Percentiles rank a stretch among this genome's conserved stretches.
These are phyloP conservation scores for Polypterus senegalus DNA, from an alignment of 2,113 vertebrate genomes.

Conservation along the genomic window DNA sequence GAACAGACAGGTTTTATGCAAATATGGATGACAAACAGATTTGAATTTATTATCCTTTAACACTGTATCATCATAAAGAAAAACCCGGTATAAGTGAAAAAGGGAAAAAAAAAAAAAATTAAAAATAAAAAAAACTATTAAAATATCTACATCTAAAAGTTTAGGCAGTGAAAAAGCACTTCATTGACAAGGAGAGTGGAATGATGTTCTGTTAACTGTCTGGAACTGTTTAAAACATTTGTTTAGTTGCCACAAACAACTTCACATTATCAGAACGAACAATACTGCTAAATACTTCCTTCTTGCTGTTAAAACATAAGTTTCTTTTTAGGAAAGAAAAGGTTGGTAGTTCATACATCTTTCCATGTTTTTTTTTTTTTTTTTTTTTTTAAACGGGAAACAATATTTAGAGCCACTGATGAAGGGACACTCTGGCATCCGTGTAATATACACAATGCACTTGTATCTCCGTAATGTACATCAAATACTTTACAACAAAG, in stretches of 20 bases:
- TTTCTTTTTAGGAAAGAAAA: conserved; percentile 45
- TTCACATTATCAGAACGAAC: conserved; percentile 74
- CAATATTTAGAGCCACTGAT: conserved; percentile 72
- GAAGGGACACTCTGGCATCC: conserved; percentile 70
- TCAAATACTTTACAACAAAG: conserved; percentile 97
- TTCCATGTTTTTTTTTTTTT: conserved; percentile 41
- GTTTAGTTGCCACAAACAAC: conserved; percentile 76
- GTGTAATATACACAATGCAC: conserved; percentile 91
- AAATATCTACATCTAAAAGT: conserved; percentile 87
- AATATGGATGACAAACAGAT: conserved; percentile 76
- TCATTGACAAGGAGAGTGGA: conserved; percentile 71
- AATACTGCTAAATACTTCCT: conserved; percentile 74
- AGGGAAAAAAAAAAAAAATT: conserved; percentile 14
- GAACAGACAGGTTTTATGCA: conserved; percentile 73
- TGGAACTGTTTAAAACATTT: conserved; percentile 62
- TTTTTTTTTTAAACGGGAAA: conserved; percentile 49
- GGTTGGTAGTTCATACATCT: conserved; percentile 63
- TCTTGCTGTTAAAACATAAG: conserved; percentile 56
- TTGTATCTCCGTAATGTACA: conserved; percentile 79
- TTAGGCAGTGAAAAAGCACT: conserved; percentile 99
- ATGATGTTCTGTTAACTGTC: conserved; percentile 62
- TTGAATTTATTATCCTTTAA: conserved; percentile 77
- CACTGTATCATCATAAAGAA: conserved; percentile 73
- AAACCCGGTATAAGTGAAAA: conserved; percentile 66
- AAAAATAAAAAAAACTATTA: conserved; percentile 57